Evolutionary conservation across 2,888 invertebrate species (phyloP).

Genomic region (Ephialtes manifestator): DNA sequence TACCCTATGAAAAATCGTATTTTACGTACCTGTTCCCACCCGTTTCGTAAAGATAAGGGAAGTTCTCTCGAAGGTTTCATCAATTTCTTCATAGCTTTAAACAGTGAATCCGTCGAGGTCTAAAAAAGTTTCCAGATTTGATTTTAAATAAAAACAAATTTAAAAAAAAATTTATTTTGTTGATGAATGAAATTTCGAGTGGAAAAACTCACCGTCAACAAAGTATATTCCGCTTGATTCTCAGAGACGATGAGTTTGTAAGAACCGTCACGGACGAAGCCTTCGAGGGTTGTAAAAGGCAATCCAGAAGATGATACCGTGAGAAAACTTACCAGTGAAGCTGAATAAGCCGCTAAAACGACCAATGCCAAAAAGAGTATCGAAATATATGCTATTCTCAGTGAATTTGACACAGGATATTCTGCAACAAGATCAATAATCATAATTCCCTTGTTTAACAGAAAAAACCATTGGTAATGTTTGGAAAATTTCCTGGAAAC

Average conservation of each 20-base stretch:
- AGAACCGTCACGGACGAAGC: slow-evolving; percentile 75
- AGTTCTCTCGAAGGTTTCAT: slow-evolving; percentile 70
- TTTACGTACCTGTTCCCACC: slow-evolving; percentile 75
- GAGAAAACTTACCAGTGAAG: slow-evolving; percentile 72
- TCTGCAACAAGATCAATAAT: slow-evolving; percentile 67
- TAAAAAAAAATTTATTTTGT: not conserved
- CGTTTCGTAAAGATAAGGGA: slow-evolving; percentile 70
- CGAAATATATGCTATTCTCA: slow-evolving; percentile 77
- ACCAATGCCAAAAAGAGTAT: slow-evolving; percentile 76
- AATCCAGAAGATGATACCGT: slow-evolving; percentile 62
- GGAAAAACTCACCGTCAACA: slow-evolving; percentile 73
- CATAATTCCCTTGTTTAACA: not conserved
- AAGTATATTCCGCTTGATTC: slow-evolving; percentile 76
- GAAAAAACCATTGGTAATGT: not conserved
- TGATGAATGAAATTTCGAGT: not conserved
- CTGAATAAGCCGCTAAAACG: slow-evolving; percentile 69
- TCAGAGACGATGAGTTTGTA: slow-evolving; percentile 76
- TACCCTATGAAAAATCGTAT: not conserved
- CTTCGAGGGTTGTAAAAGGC: slow-evolving; percentile 79
- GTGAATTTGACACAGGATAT: slow-evolving; percentile 73
- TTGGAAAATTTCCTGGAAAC: slow-evolving; percentile 10
- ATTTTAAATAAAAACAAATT: not conserved
- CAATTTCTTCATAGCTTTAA: slow-evolving; percentile 67
- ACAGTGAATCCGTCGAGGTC: slow-evolving; percentile 68
- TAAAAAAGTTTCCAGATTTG: slow-evolving; percentile 41